Evolutionary conservation across 1,140 invertebrate genomes (phyloP).

Genomic region (Cotesia chilonis): DNA sequence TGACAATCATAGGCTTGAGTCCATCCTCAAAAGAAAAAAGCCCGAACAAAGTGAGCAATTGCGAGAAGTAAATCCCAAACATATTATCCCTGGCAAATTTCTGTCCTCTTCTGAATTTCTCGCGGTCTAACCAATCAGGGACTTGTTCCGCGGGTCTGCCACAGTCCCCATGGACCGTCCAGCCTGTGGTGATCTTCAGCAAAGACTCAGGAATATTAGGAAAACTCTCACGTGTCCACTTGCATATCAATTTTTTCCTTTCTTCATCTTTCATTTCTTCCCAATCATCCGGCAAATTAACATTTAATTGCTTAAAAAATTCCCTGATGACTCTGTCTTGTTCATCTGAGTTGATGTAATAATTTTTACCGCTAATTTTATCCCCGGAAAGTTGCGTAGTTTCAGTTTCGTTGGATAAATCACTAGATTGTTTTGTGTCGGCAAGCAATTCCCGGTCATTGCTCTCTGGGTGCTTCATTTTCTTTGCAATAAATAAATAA

Average conservation of each 20-base stretch:
- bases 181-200: not conserved
- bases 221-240: not conserved
- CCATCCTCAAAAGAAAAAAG: conserved; percentile 73
- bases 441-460: too few relatives aligned
- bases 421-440: too few relatives aligned
- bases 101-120: conserved; percentile 70
- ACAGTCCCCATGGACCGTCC: conserved; percentile 2
- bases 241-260: not conserved
- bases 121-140: conserved; percentile 55
- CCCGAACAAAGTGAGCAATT: conserved; percentile 71
- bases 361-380: too few relatives aligned
- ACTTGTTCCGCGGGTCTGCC: conserved; percentile 7
- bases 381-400: too few relatives aligned
- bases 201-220: conserved; percentile 20
- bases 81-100: conserved; percentile 71
- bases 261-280: not conserved
- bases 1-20: conserved; percentile 71
- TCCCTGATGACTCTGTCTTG: too few relatives aligned
- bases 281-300: not conserved
- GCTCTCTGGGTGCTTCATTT: too few relatives aligned
- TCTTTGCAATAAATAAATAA: too few relatives aligned
- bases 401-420: too few relatives aligned
- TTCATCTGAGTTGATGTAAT: too few relatives aligned
- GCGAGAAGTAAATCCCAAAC: conserved; percentile 69
- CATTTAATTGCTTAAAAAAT: not conserved